A percentile compares a stretch with the other conserved stretches of the same genome.
phyloP scores from a whole-genome alignment of 2,113 vertebrate genomes.

The Strigops habroptila region DNA sequence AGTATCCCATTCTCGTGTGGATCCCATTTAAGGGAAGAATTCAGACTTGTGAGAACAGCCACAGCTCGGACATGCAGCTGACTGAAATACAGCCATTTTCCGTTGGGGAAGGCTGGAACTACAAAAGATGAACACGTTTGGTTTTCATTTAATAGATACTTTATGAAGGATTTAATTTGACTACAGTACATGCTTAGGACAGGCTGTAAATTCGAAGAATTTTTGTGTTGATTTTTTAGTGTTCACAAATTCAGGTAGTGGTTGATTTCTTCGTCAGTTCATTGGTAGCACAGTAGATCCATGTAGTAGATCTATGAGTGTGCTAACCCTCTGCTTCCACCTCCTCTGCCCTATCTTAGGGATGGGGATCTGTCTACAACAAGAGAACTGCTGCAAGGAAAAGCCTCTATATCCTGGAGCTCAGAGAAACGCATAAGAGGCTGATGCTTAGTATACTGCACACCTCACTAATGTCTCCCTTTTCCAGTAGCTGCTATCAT shows the following conservation, averaged over 20 bases:
- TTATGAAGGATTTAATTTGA: constrained; percentile 54
- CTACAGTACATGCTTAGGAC: constrained; percentile 10
- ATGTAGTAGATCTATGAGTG: not conserved
- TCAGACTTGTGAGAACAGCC: constrained; percentile 5
- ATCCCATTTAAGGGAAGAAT: constrained; percentile 43
- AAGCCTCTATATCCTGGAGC: not conserved
- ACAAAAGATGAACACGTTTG: constrained; percentile 47
- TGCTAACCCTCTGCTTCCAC: not conserved
- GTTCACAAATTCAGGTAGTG: not conserved
- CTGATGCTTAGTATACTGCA: not conserved
- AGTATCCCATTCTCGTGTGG: not conserved
- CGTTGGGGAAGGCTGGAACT: constrained; percentile 32
- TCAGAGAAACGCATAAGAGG: not conserved
- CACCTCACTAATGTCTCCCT: not conserved
- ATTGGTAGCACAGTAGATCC: not conserved
- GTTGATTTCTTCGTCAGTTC: not conserved
- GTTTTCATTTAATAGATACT: constrained; percentile 53
- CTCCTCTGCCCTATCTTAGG: not conserved
- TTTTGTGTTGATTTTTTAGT: constrained; percentile 16
- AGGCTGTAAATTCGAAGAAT: constrained; percentile 29
- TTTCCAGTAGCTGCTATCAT: not conserved
- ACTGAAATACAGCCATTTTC: constrained; percentile 46
- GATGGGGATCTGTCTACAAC: not conserved
- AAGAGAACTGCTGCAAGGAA: not conserved
- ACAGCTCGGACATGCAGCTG: not conserved